These are phyloP conservation scores for Naja naja DNA, from an alignment of 2,113 vertebrate species.

Conservation along the genomic window DNA sequence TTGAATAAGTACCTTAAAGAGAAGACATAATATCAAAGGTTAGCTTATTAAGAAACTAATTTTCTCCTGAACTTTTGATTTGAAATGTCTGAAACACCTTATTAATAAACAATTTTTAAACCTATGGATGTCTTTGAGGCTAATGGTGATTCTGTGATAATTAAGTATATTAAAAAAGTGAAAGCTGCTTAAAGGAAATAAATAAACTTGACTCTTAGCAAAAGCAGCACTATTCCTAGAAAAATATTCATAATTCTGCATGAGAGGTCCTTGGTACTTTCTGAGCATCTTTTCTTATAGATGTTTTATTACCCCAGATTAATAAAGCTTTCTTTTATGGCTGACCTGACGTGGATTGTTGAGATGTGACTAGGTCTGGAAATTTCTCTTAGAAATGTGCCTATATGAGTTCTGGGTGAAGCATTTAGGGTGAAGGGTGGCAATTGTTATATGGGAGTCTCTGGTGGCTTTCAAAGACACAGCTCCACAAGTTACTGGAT, in stretches of 20 bases:
- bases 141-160: not conserved
- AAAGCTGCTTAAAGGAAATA: not conserved
- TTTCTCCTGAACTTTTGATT: not conserved
- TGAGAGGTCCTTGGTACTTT: not conserved
- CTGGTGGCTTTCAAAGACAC: not conserved
- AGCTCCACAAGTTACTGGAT: not conserved
- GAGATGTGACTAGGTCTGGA: not conserved
- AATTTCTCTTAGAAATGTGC: not conserved
- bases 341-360: not conserved
- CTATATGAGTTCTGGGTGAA: not conserved
- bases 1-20: conserved; percentile 90
- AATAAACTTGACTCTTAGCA: not conserved
- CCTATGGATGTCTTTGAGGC: not conserved
- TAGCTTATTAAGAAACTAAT: not conserved
- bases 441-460: not conserved
- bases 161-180: not conserved
- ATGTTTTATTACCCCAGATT: not conserved
- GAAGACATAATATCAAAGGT: not conserved
- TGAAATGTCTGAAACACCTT: not conserved
- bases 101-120: not conserved
- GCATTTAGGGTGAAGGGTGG: too few relatives aligned
- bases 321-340: not conserved
- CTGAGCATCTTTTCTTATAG: not conserved
- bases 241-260: not conserved
- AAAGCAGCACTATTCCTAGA: not conserved